A percentile compares a stretch with the other conserved stretches of the same genome.
These are phyloP conservation scores for Achroia grisella DNA, from an alignment of 1,140 invertebrate species.

Conservation along the genomic window DNA sequence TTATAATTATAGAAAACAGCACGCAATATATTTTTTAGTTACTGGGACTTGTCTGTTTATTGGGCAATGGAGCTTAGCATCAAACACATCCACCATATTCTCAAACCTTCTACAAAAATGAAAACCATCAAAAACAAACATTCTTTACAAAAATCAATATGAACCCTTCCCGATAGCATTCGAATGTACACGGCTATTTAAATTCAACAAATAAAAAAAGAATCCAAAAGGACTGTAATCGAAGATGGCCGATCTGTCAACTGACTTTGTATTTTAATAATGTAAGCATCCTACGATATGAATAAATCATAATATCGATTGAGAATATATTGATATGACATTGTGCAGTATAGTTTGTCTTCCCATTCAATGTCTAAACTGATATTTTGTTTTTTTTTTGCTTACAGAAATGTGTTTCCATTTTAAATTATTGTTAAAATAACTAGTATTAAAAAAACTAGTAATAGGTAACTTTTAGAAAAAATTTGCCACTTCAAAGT, in stretches of 20 bases:
- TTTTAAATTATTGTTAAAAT: too few relatives aligned
- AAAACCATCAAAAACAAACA: constrained; percentile 60
- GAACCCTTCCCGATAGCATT: constrained; percentile 60
- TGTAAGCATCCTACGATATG: constrained; percentile 29
- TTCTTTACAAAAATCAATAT: constrained; percentile 58
- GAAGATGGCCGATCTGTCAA: constrained; percentile 57
- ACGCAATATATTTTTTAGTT: too few relatives aligned
- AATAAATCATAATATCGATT: constrained; percentile 16
- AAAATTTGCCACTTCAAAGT: too few relatives aligned
- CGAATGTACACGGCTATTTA: constrained; percentile 45
- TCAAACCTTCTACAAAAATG: constrained; percentile 19
- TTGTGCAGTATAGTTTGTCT: background rate
- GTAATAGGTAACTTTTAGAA: too few relatives aligned
- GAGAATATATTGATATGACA: constrained; percentile 1
- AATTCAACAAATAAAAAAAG: constrained; percentile 54
- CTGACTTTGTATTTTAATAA: constrained; percentile 57
- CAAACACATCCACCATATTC: too few relatives aligned
- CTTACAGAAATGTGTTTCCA: too few relatives aligned
- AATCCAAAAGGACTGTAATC: constrained; percentile 39
- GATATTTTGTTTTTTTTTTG: too few relatives aligned
- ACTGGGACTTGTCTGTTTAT: too few relatives aligned
- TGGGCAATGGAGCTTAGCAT: too few relatives aligned
- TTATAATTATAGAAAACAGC: too few relatives aligned
- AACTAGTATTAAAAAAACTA: too few relatives aligned
- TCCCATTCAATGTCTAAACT: too few relatives aligned